Conservation (phyloP, 2,888 invertebrate species). For the Drosophila prostipennis region DNA sequence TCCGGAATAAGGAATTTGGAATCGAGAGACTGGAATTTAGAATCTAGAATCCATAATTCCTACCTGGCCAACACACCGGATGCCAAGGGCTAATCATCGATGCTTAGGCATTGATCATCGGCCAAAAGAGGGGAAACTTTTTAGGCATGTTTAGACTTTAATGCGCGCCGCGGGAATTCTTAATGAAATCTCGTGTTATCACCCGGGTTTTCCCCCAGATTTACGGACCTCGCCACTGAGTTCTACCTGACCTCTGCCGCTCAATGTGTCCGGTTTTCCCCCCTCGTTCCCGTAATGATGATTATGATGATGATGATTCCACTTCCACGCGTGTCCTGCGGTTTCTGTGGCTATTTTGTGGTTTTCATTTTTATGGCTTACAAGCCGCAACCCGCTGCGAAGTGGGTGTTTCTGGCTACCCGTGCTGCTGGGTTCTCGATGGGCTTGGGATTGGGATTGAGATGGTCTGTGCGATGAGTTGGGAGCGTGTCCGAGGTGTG, state of each 20-base stretch:
- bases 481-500: conserved; percentile 63
- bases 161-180: conserved; percentile 76
- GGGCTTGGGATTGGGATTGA: background rate
- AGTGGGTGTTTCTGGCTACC: conserved; percentile 61
- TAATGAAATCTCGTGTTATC: conserved; percentile 62
- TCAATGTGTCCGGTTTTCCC: conserved; percentile 57
- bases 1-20: conserved; percentile 45
- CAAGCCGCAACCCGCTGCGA: conserved; percentile 47
- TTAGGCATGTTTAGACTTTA: conserved; percentile 80
- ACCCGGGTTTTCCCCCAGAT: conserved; percentile 62
- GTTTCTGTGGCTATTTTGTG: conserved; percentile 70
- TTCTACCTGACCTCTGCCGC: conserved; percentile 56
- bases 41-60: conserved; percentile 15
- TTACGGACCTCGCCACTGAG: conserved; percentile 1
- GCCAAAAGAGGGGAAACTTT: conserved; percentile 57
- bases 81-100: conserved; percentile 73
- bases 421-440: conserved; percentile 14
- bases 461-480: background rate
- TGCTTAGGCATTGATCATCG: conserved; percentile 60
- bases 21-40: conserved; percentile 29
- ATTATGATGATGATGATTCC: conserved; percentile 43
- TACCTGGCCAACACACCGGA: conserved; percentile 56
- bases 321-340: conserved; percentile 70
- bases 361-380: conserved; percentile 59
- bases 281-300: conserved; percentile 50